phyloP scores from a whole-genome alignment of 2,113 vertebrate genomes.

The Lethenteron camtschaticum region DNA sequence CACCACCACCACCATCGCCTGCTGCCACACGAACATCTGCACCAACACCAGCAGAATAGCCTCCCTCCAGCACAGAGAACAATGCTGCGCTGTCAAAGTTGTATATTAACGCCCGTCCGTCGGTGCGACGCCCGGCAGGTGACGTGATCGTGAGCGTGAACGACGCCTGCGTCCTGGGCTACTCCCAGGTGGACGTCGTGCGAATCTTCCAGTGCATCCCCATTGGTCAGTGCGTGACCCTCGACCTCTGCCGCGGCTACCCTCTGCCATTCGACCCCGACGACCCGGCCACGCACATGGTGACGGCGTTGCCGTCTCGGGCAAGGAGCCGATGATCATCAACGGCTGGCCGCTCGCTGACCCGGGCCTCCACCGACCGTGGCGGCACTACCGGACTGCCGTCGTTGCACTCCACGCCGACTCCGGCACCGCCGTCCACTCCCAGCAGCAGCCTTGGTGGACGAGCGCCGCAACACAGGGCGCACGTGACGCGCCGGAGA shows the following conservation, averaged over 20 bases:
- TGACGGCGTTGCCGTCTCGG: slow-evolving; percentile 29
- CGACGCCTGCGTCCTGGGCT: slow-evolving; percentile 61
- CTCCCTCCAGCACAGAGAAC: too few species aligned
- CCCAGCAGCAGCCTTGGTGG: slow-evolving; percentile 15
- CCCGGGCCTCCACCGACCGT: slow-evolving; percentile 24
- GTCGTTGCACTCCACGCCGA: slow-evolving; percentile 28
- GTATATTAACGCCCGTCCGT: too few species aligned
- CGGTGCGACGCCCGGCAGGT: not conserved
- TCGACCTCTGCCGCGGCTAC: slow-evolving; percentile 86
- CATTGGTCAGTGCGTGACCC: slow-evolving; percentile 68
- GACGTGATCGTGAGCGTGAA: slow-evolving; percentile 26
- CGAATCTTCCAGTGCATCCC: slow-evolving; percentile 92
- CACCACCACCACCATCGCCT: too few species aligned
- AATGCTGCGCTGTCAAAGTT: too few species aligned
- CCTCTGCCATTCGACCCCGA: slow-evolving; percentile 70
- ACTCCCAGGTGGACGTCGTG: slow-evolving; percentile 90
- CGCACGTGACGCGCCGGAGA: slow-evolving; percentile 33
- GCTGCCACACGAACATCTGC: too few species aligned
- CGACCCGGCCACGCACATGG: slow-evolving; percentile 27
- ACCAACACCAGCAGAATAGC: too few species aligned
- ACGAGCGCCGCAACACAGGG: slow-evolving; percentile 18
- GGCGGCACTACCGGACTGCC: slow-evolving; percentile 32
- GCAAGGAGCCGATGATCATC: slow-evolving; percentile 15
- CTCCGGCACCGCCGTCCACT: slow-evolving; percentile 24
- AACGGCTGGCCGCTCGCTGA: slow-evolving; percentile 25